A percentile compares a stretch with the other conserved stretches of the same genome.
Conservation (phyloP, 2,888 invertebrate genomes). For the Gandaritis pyraliata region DNA sequence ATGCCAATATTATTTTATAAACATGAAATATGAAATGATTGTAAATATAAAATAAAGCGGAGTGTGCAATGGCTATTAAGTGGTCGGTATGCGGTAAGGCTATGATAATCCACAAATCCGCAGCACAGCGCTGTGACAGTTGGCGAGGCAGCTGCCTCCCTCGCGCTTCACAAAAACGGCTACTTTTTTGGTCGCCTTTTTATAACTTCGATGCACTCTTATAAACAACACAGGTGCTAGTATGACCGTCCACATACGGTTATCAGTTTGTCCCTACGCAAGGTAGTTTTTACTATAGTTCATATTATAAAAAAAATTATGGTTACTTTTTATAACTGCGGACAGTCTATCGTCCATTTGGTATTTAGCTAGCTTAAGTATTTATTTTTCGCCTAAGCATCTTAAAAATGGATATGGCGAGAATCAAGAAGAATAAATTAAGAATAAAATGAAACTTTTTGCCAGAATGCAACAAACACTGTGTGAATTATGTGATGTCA, state of each 20-base stretch:
- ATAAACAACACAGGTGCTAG: constrained; percentile 84
- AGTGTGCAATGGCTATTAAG: constrained; percentile 57
- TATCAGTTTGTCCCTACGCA: constrained; percentile 68
- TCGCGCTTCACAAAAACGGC: constrained; percentile 81
- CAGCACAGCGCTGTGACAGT: constrained; percentile 74
- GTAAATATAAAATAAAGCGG: constrained; percentile 40
- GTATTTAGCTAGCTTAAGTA: no score
- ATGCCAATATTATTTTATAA: not conserved
- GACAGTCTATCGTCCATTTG: no score
- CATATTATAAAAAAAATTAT: constrained; percentile 1
- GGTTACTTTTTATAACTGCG: no score
- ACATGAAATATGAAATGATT: constrained; percentile 37
- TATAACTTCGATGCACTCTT: constrained; percentile 78
- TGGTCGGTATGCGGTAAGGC: constrained; percentile 42
- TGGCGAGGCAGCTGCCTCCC: constrained; percentile 78
- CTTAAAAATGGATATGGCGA: no score
- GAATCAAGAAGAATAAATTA: no score
- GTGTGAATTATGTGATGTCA: constrained; percentile 8
- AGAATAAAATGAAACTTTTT: no score
- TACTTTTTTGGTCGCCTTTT: constrained; percentile 80
- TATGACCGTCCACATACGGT: constrained; percentile 81
- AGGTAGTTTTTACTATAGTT: constrained; percentile 67
- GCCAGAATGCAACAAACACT: no score
- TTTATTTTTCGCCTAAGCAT: no score
- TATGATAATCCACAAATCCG: constrained; percentile 76